Percentiles rank a stretch among this genome's conserved stretches.
Conservation (phyloP, 2,113 vertebrate species). For the Phalacrocorax pelagicus region DNA sequence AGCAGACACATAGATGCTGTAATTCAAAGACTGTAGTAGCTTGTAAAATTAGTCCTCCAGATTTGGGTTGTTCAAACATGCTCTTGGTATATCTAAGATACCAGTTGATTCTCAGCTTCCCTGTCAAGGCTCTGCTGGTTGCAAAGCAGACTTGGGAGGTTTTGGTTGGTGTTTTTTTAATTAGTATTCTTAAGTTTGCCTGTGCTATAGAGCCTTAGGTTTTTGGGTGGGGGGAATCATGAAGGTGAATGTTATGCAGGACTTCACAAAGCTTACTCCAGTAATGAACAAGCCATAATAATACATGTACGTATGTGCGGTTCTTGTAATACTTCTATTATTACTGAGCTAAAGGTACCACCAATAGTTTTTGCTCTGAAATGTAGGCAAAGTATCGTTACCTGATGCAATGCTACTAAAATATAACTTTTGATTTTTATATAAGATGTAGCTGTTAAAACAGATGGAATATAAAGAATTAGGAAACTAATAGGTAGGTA, state of each 20-base stretch:
- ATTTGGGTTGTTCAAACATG: not conserved
- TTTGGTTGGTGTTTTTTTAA: no score
- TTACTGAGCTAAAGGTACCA: not conserved
- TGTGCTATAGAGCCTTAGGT: not conserved
- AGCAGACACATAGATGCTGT: not conserved
- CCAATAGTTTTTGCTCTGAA: not conserved
- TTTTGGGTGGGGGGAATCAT: fast-evolving
- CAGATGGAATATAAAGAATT: not conserved
- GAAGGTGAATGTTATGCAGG: not conserved
- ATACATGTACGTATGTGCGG: not conserved
- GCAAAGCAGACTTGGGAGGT: not conserved
- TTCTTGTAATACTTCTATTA: not conserved
- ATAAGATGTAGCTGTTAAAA: not conserved
- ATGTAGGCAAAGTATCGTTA: not conserved
- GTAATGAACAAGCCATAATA: not conserved
- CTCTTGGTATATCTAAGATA: not conserved
- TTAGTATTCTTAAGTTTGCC: not conserved
- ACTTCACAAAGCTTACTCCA: not conserved
- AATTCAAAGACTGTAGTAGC: not conserved
- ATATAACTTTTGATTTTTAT: not conserved
- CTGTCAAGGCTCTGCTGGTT: not conserved
- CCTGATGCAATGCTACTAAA: not conserved
- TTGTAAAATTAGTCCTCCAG: not conserved
- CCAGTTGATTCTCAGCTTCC: not conserved
- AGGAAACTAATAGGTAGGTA: not conserved